phyloP scores from a whole-genome alignment of 2,113 vertebrate species.

The Chiloscyllium plagiosum region DNA sequence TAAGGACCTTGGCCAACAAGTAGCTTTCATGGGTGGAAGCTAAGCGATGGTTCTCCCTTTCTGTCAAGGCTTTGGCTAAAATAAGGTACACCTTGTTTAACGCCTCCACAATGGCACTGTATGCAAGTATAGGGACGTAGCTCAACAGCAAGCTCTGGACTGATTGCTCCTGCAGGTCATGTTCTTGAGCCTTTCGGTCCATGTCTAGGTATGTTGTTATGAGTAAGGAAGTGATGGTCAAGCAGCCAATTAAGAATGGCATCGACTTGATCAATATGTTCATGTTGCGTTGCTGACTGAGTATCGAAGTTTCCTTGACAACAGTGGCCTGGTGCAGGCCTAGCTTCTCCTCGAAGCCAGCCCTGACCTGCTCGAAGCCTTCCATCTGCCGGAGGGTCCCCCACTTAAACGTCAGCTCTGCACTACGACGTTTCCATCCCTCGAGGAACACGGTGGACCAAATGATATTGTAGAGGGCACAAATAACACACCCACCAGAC shows the following conservation, averaged over 20 bases:
- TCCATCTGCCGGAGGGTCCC: conserved; percentile 7
- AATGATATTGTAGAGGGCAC: conserved; percentile 1
- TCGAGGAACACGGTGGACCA: conserved; percentile 32
- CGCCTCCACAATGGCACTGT: not conserved
- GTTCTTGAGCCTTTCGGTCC: not conserved
- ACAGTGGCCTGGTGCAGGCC: not conserved
- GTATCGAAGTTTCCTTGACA: not conserved
- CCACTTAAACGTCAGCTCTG: not conserved
- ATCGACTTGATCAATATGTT: not conserved
- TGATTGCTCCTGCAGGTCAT: not conserved
- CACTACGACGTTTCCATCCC: not conserved
- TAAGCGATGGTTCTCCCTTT: conserved; percentile 31
- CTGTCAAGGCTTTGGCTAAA: not conserved
- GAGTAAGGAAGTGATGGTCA: not conserved
- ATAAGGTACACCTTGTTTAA: conserved; percentile 8
- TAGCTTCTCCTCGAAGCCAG: not conserved
- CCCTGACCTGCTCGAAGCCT: not conserved
- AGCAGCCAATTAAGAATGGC: not conserved
- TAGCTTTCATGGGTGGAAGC: not conserved
- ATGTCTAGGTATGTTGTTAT: not conserved
- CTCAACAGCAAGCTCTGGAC: not conserved
- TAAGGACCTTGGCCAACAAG: conserved; percentile 12
- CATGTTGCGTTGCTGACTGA: not conserved
- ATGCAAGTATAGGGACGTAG: not conserved
- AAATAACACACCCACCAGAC: not conserved